A percentile compares a stretch with the other conserved stretches of the same genome.
phyloP scores from a whole-genome alignment of 1,140 invertebrate genomes.

The Myzus persicae region DNA sequence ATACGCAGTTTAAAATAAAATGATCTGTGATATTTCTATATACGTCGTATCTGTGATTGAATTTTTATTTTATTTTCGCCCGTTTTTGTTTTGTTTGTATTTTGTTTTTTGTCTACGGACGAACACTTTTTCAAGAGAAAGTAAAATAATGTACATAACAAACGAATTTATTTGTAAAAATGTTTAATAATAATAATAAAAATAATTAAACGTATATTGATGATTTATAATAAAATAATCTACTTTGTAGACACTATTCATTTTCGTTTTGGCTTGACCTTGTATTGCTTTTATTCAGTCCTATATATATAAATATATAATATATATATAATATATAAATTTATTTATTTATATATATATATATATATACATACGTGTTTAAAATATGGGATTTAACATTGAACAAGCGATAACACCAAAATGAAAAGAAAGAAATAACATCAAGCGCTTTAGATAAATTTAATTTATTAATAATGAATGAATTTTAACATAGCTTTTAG shows the following conservation, averaged over 20 bases:
- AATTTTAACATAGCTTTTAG: slow-evolving; percentile 31
- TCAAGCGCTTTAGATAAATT: slow-evolving; percentile 53
- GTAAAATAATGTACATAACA: slow-evolving; percentile 58
- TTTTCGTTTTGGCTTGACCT: slow-evolving; percentile 46
- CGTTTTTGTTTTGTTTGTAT: slow-evolving; percentile 45
- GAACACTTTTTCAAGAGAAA: slow-evolving; percentile 52
- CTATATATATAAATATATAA: slow-evolving; percentile 9
- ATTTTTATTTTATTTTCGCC: slow-evolving; percentile 51
- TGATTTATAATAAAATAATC: not conserved
- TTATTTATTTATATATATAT: not conserved
- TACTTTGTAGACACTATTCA: slow-evolving; percentile 24
- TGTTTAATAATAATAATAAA: slow-evolving; percentile 41
- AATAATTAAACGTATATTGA: slow-evolving; percentile 8
- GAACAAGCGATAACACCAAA: slow-evolving; percentile 53
- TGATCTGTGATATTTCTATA: slow-evolving; percentile 58
- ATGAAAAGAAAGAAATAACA: slow-evolving; percentile 40
- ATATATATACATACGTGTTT: not conserved
- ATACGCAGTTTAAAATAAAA: slow-evolving; percentile 57
- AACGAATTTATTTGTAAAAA: slow-evolving; percentile 57
- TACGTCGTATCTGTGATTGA: slow-evolving; percentile 58
- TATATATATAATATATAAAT: not conserved
- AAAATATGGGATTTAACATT: slow-evolving; percentile 53
- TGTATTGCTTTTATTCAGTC: slow-evolving; percentile 13
- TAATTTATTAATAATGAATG: slow-evolving; percentile 28
- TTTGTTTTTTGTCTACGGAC: slow-evolving; percentile 41